Evolutionary conservation across 2,888 invertebrate species (phyloP).

Genomic region (Blera fallax): DNA sequence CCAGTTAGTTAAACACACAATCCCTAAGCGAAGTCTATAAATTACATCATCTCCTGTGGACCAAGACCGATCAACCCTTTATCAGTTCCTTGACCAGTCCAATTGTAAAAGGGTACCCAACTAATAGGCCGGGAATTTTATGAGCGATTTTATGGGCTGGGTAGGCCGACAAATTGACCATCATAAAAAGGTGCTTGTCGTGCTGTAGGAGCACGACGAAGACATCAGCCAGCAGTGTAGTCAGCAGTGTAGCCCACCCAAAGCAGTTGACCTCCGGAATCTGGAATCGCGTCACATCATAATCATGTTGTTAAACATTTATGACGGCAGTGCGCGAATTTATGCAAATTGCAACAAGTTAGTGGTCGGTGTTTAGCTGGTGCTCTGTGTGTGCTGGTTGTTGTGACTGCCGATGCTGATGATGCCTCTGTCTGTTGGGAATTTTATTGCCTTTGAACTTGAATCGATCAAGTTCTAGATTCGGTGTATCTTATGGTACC

Average conservation of each 20-base stretch:
- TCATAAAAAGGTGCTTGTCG: background rate
- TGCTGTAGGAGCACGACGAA: background rate
- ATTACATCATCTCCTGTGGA: slow-evolving; percentile 4
- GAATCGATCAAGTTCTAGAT: slow-evolving; percentile 66
- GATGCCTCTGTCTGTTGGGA: slow-evolving; percentile 27
- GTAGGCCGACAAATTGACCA: background rate
- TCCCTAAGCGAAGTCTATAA: background rate
- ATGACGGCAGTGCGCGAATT: slow-evolving; percentile 63
- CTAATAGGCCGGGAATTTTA: slow-evolving; percentile 8
- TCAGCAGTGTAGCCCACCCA: slow-evolving; percentile 21
- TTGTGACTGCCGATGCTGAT: slow-evolving; percentile 21
- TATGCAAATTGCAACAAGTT: slow-evolving; percentile 68
- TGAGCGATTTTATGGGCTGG: background rate
- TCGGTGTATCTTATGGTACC: slow-evolving; percentile 29
- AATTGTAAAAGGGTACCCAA: background rate
- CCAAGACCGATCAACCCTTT: background rate
- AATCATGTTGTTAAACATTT: slow-evolving; percentile 58
- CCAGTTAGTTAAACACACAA: background rate
- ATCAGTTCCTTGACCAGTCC: background rate
- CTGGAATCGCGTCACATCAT: slow-evolving; percentile 56
- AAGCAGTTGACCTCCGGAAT: slow-evolving; percentile 68
- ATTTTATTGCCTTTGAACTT: slow-evolving; percentile 55
- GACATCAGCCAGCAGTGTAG: background rate
- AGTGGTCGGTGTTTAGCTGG: background rate
- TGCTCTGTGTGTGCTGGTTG: background rate